These are phyloP conservation scores for Datnioides undecimradiatus DNA, from an alignment of 2,113 vertebrate species.

Conservation along the genomic window DNA sequence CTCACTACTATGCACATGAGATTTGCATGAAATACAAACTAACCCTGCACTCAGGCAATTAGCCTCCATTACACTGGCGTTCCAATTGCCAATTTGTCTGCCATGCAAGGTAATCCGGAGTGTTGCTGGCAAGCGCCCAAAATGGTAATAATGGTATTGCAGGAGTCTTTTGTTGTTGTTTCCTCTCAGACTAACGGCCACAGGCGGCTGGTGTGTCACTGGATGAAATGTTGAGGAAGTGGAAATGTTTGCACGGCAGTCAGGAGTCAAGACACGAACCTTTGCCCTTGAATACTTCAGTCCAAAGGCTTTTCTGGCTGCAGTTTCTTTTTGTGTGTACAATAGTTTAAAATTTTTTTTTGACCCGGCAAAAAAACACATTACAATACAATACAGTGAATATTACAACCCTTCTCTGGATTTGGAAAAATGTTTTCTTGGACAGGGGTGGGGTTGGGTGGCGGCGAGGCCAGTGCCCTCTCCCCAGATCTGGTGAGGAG, in stretches of 20 bases:
- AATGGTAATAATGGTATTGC: conserved; percentile 83
- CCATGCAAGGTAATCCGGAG: conserved; percentile 81
- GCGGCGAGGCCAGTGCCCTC: no score
- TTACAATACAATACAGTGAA: no score
- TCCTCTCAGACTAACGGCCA: conserved; percentile 73
- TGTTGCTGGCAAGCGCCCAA: conserved; percentile 81
- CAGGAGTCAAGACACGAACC: conserved; percentile 63
- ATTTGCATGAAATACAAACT: conserved; percentile 82
- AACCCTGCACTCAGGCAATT: conserved; percentile 85
- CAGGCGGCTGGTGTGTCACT: conserved; percentile 63
- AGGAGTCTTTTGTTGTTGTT: conserved; percentile 79
- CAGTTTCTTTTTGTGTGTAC: background rate
- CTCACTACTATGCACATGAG: conserved; percentile 70
- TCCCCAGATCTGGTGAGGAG: no score
- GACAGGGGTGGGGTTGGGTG: no score
- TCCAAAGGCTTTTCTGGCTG: conserved; percentile 11
- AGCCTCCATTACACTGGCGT: conserved; percentile 82
- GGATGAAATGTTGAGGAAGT: conserved; percentile 77
- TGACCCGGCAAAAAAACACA: no score
- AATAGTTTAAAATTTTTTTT: no score
- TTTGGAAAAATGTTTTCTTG: no score
- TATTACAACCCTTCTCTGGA: no score
- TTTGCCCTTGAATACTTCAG: conserved; percentile 55
- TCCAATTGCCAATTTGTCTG: conserved; percentile 84
- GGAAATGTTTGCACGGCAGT: conserved; percentile 69